Base-by-base conservation (phyloP, 1,140 invertebrate genomes). In the Lutraria rhynchaena region DNA sequence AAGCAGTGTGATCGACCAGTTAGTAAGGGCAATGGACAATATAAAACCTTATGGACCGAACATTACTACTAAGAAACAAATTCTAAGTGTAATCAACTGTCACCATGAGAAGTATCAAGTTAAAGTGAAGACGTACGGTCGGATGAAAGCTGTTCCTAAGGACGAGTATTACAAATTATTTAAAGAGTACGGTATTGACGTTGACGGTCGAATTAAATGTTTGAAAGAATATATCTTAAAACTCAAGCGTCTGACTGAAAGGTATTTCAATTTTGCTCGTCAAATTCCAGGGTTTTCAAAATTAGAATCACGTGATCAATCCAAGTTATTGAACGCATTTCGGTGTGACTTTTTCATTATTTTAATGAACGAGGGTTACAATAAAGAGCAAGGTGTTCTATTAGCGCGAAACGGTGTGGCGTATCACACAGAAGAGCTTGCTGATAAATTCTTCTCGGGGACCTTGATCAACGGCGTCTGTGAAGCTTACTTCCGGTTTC, bases 141-240 rank as follows among this genome's bases (percentile, higher is more conserved):
- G 51, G 44, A 73, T 81, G 57, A 81, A 81, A 73, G 41, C 78
- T 24, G 60, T 73, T 27, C 69, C 78, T 13, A 61, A 37, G 53
- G 78, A 81, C 3, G 78, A 81, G 31, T 73, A 73, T 65, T 71
- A 73, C 27, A 49, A 61, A 65, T 33, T 73, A 0, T 61, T 81
- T 15, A 81, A 81, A 63, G 60, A 81, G n/a, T 51, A 81, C 35
- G 78, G 78, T 13, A 81, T 73, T 53, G 78, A 81, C 44, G 27
- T 81, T 11, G 78, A 81, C 49, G 67, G 58, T 3, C 51, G 78
- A 60, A 55, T 61, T 24, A 51, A 73, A 55, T 15, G 29, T 17
- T 63, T 81, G 22, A 73, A 81, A 55, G 65, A 71, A 27, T 81
- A 63, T 35, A 31, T 65, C 0, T 15, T 51, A 29, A 44, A 73